Base-by-base conservation (phyloP, 2,797 vertebrate genomes). In the Orestias chungarensis region DNA sequence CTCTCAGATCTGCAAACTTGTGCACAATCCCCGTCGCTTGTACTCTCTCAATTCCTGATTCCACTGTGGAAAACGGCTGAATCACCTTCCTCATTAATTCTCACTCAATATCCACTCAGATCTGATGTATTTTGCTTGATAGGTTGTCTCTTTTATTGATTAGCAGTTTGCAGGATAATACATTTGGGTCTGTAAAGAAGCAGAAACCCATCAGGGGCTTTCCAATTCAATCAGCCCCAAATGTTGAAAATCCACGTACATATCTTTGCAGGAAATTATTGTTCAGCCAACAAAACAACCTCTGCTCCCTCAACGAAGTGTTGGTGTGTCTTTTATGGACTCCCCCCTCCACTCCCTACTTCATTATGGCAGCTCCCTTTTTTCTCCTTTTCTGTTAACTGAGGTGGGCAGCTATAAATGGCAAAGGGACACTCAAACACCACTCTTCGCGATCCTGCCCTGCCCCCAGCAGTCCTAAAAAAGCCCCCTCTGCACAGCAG, bases 351-450 rank as follows among this genome's bases (percentile, higher is more conserved):
- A 49, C 47, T 38, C 65, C 66, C 33, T 40, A 42, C 64, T 62
- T 66, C 80, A 80, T 82, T 82, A 82, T 84, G 54, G 86, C 64
- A 4, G 57, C 72, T 76, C 81, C 62, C 74, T 44, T 70, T 43
- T 76, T 71, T 79, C 68, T 80, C 67, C 81, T 61, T 69, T 68
- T 29, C 78, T 64, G 55, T 80, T 75, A 75, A 77, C 80, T 79
- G 55, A 68, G 87, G 79, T 83, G 83, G 82, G 82, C 87, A 84
- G 84, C 89, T 87, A 84, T 90, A 88, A 89, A 92, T 91, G 77
- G 82, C 83, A 90, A 91, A 89, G 79, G 77, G 87, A 91, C 85
- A 89, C 83, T 85, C 64, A 68, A 46, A 40, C 59, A 49, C 79
- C 75, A 74, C 70, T 57, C 29, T 31, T 29, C 57, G 52, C 25